A percentile compares a stretch with the other conserved stretches of the same genome.
Conservation (phyloP, 1,140 invertebrate species). For the Mesaphorura yosii region DNA sequence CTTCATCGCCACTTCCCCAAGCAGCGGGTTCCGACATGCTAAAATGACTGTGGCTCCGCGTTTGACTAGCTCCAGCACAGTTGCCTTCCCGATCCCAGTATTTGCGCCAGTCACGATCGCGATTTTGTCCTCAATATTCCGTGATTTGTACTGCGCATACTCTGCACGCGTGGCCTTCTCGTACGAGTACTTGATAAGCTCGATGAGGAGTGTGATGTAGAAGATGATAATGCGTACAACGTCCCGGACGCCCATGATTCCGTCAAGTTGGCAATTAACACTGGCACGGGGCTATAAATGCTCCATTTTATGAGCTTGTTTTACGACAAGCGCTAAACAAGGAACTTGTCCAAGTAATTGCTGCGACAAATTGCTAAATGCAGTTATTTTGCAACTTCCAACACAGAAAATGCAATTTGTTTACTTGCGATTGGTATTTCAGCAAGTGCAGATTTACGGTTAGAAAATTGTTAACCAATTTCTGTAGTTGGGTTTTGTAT, state of each 20-base stretch:
- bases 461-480: too few relatives aligned
- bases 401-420: neutral
- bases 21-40: conserved; percentile 57
- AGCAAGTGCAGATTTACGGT: too few relatives aligned
- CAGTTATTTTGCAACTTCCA: neutral
- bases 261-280: too few relatives aligned
- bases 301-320: too few relatives aligned
- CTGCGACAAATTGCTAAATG: neutral
- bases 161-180: neutral
- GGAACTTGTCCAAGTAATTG: neutral
- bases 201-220: neutral
- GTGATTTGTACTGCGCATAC: neutral
- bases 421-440: neutral
- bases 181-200: neutral
- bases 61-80: conserved; percentile 7
- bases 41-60: conserved; percentile 16
- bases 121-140: conserved; percentile 60
- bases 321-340: neutral
- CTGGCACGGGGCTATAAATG: too few relatives aligned
- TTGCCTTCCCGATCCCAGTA: conserved; percentile 49
- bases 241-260: too few relatives aligned
- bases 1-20: conserved; percentile 49
- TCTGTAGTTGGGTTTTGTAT: too few relatives aligned
- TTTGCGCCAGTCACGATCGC: conserved; percentile 81
- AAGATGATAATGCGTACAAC: neutral